Conservation (phyloP, 1,140 invertebrate genomes). For the Drosophila repleta region DNA sequence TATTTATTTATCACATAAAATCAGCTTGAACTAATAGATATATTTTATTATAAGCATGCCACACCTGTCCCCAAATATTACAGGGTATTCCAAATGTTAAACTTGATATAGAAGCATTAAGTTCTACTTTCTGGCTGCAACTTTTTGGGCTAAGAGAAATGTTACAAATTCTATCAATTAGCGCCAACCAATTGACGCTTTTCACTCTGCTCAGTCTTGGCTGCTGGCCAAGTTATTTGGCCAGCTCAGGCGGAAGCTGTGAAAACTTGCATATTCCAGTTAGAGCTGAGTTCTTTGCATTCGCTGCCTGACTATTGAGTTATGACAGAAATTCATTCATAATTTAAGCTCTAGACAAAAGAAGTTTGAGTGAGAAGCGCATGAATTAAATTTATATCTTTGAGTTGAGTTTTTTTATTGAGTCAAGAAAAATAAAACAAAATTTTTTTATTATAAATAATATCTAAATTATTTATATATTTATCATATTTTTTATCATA, state of each 20-base stretch:
- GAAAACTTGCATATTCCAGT: conserved; percentile 75
- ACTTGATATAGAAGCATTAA: conserved; percentile 20
- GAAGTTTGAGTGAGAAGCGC: neutral
- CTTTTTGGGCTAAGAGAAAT: conserved; percentile 46
- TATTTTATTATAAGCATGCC: no score
- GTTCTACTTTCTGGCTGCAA: conserved; percentile 47
- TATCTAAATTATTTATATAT: no score
- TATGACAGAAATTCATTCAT: conserved; percentile 30
- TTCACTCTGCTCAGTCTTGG: conserved; percentile 13
- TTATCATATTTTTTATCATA: no score
- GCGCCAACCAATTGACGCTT: conserved; percentile 52
- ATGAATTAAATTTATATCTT: neutral
- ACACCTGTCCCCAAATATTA: neutral
- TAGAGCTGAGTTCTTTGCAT: conserved; percentile 17
- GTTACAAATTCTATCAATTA: conserved; percentile 72
- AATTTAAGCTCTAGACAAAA: conserved; percentile 11
- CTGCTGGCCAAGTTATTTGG: conserved; percentile 18
- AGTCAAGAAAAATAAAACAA: no score
- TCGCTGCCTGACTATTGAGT: neutral
- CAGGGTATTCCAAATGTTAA: neutral
- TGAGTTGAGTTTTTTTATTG: no score
- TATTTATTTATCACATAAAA: no score
- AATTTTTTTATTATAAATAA: no score
- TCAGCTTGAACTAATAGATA: no score
- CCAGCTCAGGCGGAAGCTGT: conserved; percentile 60